A percentile compares a stretch with the other conserved stretches of the same genome.
phyloP scores from a whole-genome alignment of 2,888 invertebrate species.

The Cylindroiulus punctatus region DNA sequence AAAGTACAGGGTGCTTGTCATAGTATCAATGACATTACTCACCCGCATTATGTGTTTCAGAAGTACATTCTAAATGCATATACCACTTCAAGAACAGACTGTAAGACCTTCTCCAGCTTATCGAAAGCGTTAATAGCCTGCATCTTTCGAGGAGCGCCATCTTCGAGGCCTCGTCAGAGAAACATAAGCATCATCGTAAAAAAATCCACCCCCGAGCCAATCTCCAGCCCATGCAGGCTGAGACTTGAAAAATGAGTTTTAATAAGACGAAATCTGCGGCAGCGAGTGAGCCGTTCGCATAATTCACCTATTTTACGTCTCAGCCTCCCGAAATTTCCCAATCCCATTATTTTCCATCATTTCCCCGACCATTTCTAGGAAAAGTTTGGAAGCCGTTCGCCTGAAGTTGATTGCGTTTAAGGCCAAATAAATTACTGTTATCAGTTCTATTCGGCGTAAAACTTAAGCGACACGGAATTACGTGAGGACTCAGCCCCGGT shows the following conservation, averaged over 20 bases:
- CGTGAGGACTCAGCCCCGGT: conserved; percentile 24
- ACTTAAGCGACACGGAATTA: conserved; percentile 25
- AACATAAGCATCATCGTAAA: not conserved
- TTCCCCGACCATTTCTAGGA: conserved; percentile 13
- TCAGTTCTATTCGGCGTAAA: conserved; percentile 25
- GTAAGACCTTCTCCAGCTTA: too few species aligned
- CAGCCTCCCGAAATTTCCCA: not conserved
- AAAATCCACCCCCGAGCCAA: conserved; percentile 4
- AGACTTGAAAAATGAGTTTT: conserved; percentile 22
- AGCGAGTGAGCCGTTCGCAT: not conserved
- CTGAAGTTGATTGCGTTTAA: conserved; percentile 32
- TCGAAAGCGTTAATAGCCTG: not conserved
- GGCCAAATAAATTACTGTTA: conserved; percentile 32
- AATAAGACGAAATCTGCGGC: conserved; percentile 5
- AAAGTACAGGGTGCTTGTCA: too few species aligned
- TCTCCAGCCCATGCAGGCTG: not conserved
- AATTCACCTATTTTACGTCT: conserved; percentile 29
- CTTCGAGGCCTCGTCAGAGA: too few species aligned
- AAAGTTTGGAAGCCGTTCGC: not conserved
- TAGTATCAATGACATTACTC: too few species aligned
- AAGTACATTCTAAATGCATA: too few species aligned
- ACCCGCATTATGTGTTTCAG: too few species aligned
- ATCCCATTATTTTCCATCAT: conserved; percentile 25
- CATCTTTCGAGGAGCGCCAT: not conserved
- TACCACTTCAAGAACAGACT: too few species aligned